Base-by-base conservation (phyloP, 1,140 invertebrate species). In the Myzus persicae region DNA sequence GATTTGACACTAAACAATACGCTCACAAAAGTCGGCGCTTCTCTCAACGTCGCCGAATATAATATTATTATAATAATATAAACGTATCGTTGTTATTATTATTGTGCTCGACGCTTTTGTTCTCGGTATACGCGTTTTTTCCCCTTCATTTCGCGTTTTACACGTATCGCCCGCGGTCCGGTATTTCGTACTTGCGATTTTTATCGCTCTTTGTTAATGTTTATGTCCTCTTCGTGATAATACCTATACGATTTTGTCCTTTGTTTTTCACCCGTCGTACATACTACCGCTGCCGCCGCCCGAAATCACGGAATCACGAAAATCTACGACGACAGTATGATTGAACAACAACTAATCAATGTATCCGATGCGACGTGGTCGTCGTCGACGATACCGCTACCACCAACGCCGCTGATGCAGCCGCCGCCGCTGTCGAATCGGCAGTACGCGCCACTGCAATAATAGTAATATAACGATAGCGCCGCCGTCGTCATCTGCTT, bases 31-130 rank as follows among this genome's bases (percentile, higher is more conserved):
- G 48, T 89, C 46, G 46, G 46, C 31, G 85, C 31, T 44, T n/a
- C 84, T 87, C 26, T 46, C 42, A 3, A 26, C 82, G 40, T 44
- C 24, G 42, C 14, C 82, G 82, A 26, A 40, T 84, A 84, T 40
- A 40, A 82, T 84, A 84, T 85, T 44, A 85, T 85, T 85, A 82
- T 82, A 82, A 82, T 38, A 82, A 38, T 38, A 82, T 76, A 40
- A 40, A 84, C 82, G 38, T 40, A 84, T 40, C 38, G 82, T 84
- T 40, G 82, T 82, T 40, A 38, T 82, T 38, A 24, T 82, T 38
- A 38, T 22, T 14, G 59, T 67, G 59, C 59, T 67, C 31, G 31
- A 36, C 31, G n/a, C n/a, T 76, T 76, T 76, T n/a, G 59, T 76
- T 76, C 11, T 76, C 59, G 59, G 36, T 76, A 76, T n/a, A n/a